Percentiles rank a stretch among this genome's conserved stretches.
These are phyloP conservation scores for Dicycla oo DNA, from an alignment of 2,888 invertebrate genomes.

Conservation along the genomic window DNA sequence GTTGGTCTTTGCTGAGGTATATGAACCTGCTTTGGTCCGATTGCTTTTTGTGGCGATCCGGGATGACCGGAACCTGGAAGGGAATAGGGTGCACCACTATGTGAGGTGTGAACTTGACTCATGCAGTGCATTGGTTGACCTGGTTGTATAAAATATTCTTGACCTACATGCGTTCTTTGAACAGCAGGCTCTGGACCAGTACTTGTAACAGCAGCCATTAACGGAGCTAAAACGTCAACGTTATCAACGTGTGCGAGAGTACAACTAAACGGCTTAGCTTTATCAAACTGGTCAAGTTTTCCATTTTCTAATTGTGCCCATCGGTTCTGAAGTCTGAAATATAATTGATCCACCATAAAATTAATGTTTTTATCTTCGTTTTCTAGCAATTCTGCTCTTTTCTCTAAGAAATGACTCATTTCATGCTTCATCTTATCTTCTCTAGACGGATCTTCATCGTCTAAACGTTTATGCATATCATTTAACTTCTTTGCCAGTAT, in stretches of 20 bases:
- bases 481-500: slow-evolving; percentile 70
- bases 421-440: slow-evolving; percentile 68
- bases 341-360: slow-evolving; percentile 71
- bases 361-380: slow-evolving; percentile 69
- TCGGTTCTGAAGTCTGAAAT: slow-evolving; percentile 68
- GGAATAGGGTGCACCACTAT: slow-evolving; percentile 7
- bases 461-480: slow-evolving; percentile 65
- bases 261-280: slow-evolving; percentile 62
- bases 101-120: background rate
- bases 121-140: slow-evolving; percentile 14
- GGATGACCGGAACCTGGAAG: background rate
- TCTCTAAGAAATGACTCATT: slow-evolving; percentile 71
- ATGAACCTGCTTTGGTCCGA: background rate
- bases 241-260: slow-evolving; percentile 58
- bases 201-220: slow-evolving; percentile 34
- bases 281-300: slow-evolving; percentile 65
- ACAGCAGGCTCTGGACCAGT: background rate
- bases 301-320: slow-evolving; percentile 35
- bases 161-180: background rate
- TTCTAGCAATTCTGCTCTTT: slow-evolving; percentile 58
- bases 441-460: slow-evolving; percentile 52
- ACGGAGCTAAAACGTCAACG: slow-evolving; percentile 40
- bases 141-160: slow-evolving; percentile 30
- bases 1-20: background rate
- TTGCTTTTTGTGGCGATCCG: background rate